Percentiles rank a stretch among this genome's conserved stretches.
These are phyloP conservation scores for Rousettus madagascariensis DNA, from an alignment of 2,797 vertebrate species.

Conservation along the genomic window DNA sequence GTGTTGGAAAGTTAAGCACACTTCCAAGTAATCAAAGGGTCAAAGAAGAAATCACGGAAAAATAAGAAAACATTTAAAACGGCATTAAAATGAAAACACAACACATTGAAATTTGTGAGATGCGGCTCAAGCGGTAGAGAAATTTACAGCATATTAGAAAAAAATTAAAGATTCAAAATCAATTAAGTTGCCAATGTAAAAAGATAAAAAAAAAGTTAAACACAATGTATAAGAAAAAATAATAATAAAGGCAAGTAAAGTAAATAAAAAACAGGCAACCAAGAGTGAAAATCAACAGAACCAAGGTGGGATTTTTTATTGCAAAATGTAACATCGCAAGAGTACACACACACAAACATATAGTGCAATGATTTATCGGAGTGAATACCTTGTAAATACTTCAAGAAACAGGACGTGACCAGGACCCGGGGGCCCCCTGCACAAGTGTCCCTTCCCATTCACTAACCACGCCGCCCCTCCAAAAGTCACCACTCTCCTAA, in stretches of 20 bases:
- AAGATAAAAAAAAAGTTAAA: too few species aligned
- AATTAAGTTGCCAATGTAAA: too few species aligned
- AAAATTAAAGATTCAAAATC: not conserved
- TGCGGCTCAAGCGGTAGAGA: not conserved
- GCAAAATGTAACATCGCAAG: not conserved
- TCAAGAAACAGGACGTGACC: not conserved
- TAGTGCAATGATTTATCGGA: too few species aligned
- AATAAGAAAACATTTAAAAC: not conserved
- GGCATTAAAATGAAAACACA: slow-evolving; percentile 12
- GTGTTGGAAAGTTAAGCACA: not conserved
- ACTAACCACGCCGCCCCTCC: too few species aligned
- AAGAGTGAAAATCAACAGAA: too few species aligned
- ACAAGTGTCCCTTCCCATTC: too few species aligned
- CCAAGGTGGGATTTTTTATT: too few species aligned
- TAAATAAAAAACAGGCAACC: not conserved
- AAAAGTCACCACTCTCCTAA: too few species aligned
- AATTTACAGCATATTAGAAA: not conserved
- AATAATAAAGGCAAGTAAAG: not conserved
- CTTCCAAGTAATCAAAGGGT: not conserved
- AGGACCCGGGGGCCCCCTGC: not conserved
- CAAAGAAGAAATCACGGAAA: not conserved
- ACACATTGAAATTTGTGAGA: not conserved
- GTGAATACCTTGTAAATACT: not conserved
- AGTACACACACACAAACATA: too few species aligned
- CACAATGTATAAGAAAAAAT: not conserved